A percentile compares a stretch with the other conserved stretches of the same genome.
phyloP scores from a whole-genome alignment of 2,888 invertebrate species.

The Apodemia zela region DNA sequence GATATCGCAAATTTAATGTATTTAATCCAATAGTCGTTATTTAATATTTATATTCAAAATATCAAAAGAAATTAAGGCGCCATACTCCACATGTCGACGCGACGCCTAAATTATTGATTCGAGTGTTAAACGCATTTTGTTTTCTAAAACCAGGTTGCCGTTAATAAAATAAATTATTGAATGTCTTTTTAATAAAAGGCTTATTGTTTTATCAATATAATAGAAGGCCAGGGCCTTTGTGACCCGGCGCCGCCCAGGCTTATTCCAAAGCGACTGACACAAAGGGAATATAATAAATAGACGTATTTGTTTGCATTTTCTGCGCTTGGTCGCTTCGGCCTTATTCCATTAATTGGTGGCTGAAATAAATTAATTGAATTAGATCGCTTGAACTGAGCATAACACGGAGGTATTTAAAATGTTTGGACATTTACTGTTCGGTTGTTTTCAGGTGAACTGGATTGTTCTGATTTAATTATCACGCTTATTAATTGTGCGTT shows the following conservation, averaged over 20 bases:
- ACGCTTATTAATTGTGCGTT: conserved; percentile 27
- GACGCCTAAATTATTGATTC: conserved; percentile 58
- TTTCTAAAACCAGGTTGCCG: conserved; percentile 59
- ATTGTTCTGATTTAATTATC: conserved; percentile 42
- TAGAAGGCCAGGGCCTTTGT: conserved; percentile 57
- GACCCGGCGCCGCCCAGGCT: conserved; percentile 59
- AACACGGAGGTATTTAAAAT: conserved; percentile 62
- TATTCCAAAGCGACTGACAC: conserved; percentile 51
- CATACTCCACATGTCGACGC: too few species aligned
- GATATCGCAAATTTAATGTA: too few species aligned
- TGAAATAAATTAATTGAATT: conserved; percentile 76
- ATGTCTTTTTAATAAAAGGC: conserved; percentile 79
- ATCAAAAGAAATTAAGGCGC: too few species aligned
- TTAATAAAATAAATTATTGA: conserved; percentile 75
- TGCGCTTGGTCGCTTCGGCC: conserved; percentile 67
- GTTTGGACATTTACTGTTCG: conserved; percentile 61
- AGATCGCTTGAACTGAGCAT: conserved; percentile 57
- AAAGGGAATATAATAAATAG: conserved; percentile 77
- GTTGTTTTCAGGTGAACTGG: conserved; percentile 48
- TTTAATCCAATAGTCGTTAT: too few species aligned
- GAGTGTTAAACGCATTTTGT: conserved; percentile 41
- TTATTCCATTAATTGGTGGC: conserved; percentile 71
- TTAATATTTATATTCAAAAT: too few species aligned
- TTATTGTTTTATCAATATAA: conserved; percentile 76
- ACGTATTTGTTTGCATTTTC: conserved; percentile 68